Base-by-base conservation (phyloP, 2,797 vertebrate species). In the Periophthalmus magnuspinnatus region DNA sequence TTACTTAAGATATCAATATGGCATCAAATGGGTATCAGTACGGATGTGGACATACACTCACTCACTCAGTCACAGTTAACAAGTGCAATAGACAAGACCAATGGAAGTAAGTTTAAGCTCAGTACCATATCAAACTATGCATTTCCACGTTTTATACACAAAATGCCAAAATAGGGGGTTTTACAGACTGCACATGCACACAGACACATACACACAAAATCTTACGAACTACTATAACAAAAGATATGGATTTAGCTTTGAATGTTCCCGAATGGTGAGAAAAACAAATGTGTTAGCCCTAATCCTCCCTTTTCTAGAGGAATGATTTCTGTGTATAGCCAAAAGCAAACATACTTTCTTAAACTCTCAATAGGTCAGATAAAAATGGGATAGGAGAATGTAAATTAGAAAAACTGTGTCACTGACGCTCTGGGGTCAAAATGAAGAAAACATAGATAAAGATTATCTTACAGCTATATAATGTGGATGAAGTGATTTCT, bases 1-100 rank as follows among this genome's bases (percentile, higher is more conserved):
- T 89, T 84, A 89, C 86, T 85, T 80, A 89, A 90, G 91, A 91
- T 90, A 93, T 92, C 86, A 90, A 89, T 90, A 92, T 93, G 92
- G 91, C 91, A 91, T 91, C 85, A 85, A 86, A 91, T 82, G 90
- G 86, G 89, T 86, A 90, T 90, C 85, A 81, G 81, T 89, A 91
- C 81, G 71, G 84, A 87, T 83, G 74, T 80, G 81, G 83, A 87
- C 85, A 68, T 67, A 61, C 5, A 82, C 69, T 69, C 78, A 32
- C 67, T 67, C 78, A 69, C 6, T 68, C 64, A 77, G 89, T 91
- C 92, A 93, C 93, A 93, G 93, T 92, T 89, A 90, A 90, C 87
- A 89, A 91, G 91, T 89, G 90, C 86, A 88, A 89, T 92, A 81
- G 82, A 91, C 85, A 82, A 32, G 83, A 79, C 85, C 69, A 83